phyloP scores from a whole-genome alignment of 2,113 vertebrate genomes.

The Anser brachyrhynchus region DNA sequence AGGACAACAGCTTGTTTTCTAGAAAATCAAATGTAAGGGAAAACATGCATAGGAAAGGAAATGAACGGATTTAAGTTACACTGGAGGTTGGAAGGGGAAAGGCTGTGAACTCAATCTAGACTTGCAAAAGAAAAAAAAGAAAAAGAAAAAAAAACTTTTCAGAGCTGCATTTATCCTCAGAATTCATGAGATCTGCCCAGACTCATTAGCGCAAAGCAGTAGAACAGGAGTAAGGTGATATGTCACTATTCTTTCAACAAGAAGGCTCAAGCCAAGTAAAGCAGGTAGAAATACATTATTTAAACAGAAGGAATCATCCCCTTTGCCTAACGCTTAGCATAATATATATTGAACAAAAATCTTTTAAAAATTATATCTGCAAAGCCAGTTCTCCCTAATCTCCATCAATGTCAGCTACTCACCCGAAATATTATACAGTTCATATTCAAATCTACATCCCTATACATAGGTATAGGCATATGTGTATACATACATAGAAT shows the following conservation, averaged over 20 bases:
- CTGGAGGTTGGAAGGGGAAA: background rate
- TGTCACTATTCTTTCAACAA: conserved; percentile 7
- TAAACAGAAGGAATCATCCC: conserved; percentile 27
- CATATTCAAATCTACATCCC: background rate
- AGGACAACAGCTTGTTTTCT: background rate
- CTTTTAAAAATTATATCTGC: background rate
- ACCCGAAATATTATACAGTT: background rate
- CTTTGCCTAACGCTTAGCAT: background rate
- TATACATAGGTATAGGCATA: background rate
- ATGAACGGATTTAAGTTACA: conserved; percentile 33
- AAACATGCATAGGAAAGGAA: background rate
- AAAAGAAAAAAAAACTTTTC: background rate
- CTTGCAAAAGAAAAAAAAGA: background rate
- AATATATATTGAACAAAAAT: background rate
- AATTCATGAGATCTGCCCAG: conserved; percentile 11
- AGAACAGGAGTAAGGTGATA: conserved; percentile 1
- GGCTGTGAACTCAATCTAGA: conserved; percentile 15
- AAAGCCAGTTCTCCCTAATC: background rate
- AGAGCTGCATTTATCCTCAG: conserved; percentile 33
- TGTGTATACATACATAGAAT: background rate
- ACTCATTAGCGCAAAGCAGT: background rate
- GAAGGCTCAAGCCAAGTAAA: conserved; percentile 4
- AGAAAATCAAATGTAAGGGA: background rate
- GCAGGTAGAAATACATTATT: conserved; percentile 6
- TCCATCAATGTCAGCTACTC: background rate